Percentiles rank a stretch among this genome's conserved stretches.
These are phyloP conservation scores for Cololabis saira DNA, from an alignment of 2,113 vertebrate species.

Conservation along the genomic window DNA sequence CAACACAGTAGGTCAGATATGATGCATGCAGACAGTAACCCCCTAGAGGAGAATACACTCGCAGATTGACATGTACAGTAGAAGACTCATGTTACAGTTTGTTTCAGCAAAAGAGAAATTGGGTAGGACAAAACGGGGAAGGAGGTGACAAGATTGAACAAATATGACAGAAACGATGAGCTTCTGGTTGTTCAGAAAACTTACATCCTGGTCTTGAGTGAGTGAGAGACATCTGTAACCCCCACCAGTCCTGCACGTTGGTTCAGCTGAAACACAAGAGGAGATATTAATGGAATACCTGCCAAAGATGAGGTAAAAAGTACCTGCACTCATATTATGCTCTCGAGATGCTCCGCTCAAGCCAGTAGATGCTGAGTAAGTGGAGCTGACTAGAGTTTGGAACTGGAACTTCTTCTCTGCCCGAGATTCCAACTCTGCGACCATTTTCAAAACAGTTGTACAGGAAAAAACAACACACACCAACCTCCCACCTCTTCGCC, in stretches of 20 bases:
- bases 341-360: not conserved
- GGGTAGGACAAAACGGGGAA: no score
- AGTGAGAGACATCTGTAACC: slow-evolving; percentile 65
- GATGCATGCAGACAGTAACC: no score
- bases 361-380: not conserved
- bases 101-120: no score
- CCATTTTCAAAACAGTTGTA: slow-evolving; percentile 25
- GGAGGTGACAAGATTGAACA: no score
- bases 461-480: slow-evolving; percentile 53
- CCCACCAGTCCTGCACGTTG: slow-evolving; percentile 37
- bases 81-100: slow-evolving; percentile 63
- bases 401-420: not conserved
- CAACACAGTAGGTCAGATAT: no score
- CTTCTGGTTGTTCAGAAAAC: slow-evolving; percentile 25
- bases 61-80: slow-evolving; percentile 50
- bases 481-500: slow-evolving; percentile 63
- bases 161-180: not conserved
- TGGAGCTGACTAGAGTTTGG: not conserved
- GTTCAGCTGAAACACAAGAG: slow-evolving; percentile 57
- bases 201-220: slow-evolving; percentile 71
- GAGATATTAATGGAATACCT: slow-evolving; percentile 8
- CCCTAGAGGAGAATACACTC: slow-evolving; percentile 27
- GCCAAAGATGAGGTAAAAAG: slow-evolving; percentile 5
- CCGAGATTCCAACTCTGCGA: not conserved
- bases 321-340: not conserved